A percentile compares a stretch with the other conserved stretches of the same genome.
Conservation (phyloP, 2,797 vertebrate genomes). For the Cryptoprocta ferox region DNA sequence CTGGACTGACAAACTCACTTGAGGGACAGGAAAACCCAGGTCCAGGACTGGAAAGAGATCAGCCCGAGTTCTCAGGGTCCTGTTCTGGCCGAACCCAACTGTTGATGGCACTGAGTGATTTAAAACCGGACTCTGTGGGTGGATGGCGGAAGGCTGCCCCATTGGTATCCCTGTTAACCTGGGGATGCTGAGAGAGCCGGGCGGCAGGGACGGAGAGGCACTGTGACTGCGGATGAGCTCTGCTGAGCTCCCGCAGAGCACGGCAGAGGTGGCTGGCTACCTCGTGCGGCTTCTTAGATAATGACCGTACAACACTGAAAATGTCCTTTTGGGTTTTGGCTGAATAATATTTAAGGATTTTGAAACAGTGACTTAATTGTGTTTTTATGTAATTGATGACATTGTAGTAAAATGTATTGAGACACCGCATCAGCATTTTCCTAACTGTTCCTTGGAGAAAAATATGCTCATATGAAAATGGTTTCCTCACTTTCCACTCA, state of each 20-base stretch:
- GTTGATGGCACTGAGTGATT: not conserved
- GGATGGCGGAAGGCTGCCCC: not conserved
- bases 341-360: constrained; percentile 80
- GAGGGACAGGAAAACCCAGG: not conserved
- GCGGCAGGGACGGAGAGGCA: not conserved
- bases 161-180: not conserved
- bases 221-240: not conserved
- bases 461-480: constrained; percentile 80
- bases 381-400: constrained; percentile 81
- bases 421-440: constrained; percentile 81
- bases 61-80: not conserved
- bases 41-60: not conserved
- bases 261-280: constrained; percentile 34
- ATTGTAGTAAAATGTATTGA: constrained; percentile 75
- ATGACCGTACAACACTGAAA: constrained; percentile 49
- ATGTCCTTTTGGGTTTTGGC: constrained; percentile 75
- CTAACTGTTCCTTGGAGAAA: constrained; percentile 82
- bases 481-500: constrained; percentile 79
- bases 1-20: not conserved
- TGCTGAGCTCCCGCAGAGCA: not conserved
- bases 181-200: constrained; percentile 39
- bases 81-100: not conserved
- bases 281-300: not conserved
- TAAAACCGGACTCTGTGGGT: constrained; percentile 36
- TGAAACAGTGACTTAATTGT: constrained; percentile 83